phyloP scores from a whole-genome alignment of 2,888 invertebrate species.

The Rugalucina vietnamica region DNA sequence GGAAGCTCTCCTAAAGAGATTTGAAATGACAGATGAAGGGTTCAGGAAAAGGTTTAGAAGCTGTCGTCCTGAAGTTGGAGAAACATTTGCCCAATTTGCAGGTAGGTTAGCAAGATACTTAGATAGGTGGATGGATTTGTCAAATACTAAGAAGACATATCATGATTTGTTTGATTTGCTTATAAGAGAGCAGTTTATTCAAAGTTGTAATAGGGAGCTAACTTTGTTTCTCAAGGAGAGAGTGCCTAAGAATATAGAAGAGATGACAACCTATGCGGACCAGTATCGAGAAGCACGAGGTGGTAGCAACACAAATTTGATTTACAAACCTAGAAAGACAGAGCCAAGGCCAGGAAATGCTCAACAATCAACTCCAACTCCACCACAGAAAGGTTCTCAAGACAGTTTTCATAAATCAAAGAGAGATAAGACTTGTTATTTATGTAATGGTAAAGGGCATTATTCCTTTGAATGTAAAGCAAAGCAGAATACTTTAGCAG shows the following conservation, averaged over 20 bases:
- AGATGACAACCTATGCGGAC: slow-evolving; percentile 41
- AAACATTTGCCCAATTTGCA: slow-evolving; percentile 38
- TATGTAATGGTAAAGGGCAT: too few relatives aligned
- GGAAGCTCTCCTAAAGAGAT: slow-evolving; percentile 35
- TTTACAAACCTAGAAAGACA: neutral
- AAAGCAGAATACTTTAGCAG: too few relatives aligned
- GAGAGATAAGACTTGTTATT: too few relatives aligned
- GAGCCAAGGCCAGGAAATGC: too few relatives aligned
- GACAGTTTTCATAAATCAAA: too few relatives aligned
- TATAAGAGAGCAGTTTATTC: slow-evolving; percentile 32
- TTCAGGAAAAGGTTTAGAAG: slow-evolving; percentile 37
- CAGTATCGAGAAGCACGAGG: slow-evolving; percentile 39
- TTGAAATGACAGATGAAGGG: slow-evolving; percentile 42
- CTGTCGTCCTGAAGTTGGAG: slow-evolving; percentile 28
- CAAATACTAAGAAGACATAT: slow-evolving; percentile 15
- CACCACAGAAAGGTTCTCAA: too few relatives aligned
- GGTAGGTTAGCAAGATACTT: slow-evolving; percentile 37
- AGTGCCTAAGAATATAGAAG: slow-evolving; percentile 19
- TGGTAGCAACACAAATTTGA: neutral
- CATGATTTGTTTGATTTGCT: slow-evolving; percentile 33
- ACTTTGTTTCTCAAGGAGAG: slow-evolving; percentile 46
- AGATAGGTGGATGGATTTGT: slow-evolving; percentile 40
- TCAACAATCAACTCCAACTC: too few relatives aligned
- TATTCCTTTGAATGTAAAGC: too few relatives aligned
- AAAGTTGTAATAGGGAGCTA: slow-evolving; percentile 13